A percentile compares a stretch with the other conserved stretches of the same genome.
phyloP scores from a whole-genome alignment of 1,140 invertebrate species.

The Halyomorpha halys region DNA sequence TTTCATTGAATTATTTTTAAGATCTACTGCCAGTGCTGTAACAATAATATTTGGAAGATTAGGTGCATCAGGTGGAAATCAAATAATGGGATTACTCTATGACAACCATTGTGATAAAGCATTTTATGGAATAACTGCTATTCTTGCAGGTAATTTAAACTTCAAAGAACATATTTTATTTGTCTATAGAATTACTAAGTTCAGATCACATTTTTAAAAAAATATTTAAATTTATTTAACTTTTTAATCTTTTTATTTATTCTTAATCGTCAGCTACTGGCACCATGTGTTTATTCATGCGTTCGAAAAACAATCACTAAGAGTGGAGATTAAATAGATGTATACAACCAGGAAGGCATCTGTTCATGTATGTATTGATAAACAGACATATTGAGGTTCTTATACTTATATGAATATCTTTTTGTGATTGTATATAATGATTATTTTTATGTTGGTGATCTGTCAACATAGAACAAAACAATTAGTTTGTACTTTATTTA shows the following conservation, averaged over 20 bases:
- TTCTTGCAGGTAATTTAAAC: background rate
- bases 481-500: too few relatives aligned
- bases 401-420: too few relatives aligned
- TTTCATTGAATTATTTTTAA: background rate
- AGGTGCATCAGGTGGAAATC: background rate
- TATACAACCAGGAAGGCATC: too few relatives aligned
- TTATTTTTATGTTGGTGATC: too few relatives aligned
- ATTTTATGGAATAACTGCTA: background rate
- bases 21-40: background rate
- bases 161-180: too few relatives aligned
- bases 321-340: too few relatives aligned
- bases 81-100: background rate
- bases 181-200: background rate
- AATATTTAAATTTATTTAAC: background rate
- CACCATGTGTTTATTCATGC: background rate
- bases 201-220: background rate
- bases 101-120: background rate
- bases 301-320: background rate
- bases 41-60: slow-evolving; percentile 8
- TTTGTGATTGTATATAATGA: too few relatives aligned
- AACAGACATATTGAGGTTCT: too few relatives aligned
- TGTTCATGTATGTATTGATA: too few relatives aligned
- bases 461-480: too few relatives aligned
- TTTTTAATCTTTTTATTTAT: background rate
- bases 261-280: background rate